Percentiles rank a stretch among this genome's conserved stretches.
phyloP scores from a whole-genome alignment of 2,888 invertebrate species.

The Dermolepida albohirtum region DNA sequence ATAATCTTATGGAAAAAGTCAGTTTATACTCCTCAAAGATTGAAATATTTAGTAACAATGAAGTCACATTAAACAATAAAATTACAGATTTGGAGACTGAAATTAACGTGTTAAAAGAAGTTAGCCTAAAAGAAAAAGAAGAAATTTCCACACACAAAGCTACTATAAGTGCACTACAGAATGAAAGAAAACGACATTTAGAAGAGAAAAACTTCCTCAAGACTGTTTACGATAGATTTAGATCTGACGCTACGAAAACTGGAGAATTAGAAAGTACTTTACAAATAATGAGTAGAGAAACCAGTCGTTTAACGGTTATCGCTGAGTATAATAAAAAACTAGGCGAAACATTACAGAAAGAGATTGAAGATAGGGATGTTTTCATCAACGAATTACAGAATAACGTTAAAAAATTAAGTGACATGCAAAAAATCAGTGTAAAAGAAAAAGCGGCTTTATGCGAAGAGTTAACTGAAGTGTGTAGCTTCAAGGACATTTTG shows the following conservation, averaged over 20 bases:
- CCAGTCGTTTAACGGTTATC: slow-evolving; percentile 59
- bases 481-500: slow-evolving; percentile 57
- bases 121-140: slow-evolving; percentile 52
- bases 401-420: slow-evolving; percentile 58
- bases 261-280: slow-evolving; percentile 58
- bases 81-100: slow-evolving; percentile 54
- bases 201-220: slow-evolving; percentile 60
- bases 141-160: slow-evolving; percentile 56
- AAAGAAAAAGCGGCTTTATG: slow-evolving; percentile 61
- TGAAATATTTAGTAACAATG: slow-evolving; percentile 47
- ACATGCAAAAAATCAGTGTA: slow-evolving; percentile 56
- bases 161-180: slow-evolving; percentile 57
- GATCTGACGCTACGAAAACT: slow-evolving; percentile 56
- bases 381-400: slow-evolving; percentile 57
- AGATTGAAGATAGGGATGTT: slow-evolving; percentile 57
- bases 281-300: slow-evolving; percentile 57
- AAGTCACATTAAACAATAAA: slow-evolving; percentile 53
- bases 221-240: slow-evolving; percentile 58
- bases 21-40: slow-evolving; percentile 48
- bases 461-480: slow-evolving; percentile 59
- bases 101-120: slow-evolving; percentile 51
- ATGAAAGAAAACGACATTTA: slow-evolving; percentile 57
- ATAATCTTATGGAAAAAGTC: slow-evolving; percentile 48
- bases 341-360: slow-evolving; percentile 58
- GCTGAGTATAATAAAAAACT: slow-evolving; percentile 62